Conservation (phyloP, 2,113 vertebrate species). For the Athene noctua region DNA sequence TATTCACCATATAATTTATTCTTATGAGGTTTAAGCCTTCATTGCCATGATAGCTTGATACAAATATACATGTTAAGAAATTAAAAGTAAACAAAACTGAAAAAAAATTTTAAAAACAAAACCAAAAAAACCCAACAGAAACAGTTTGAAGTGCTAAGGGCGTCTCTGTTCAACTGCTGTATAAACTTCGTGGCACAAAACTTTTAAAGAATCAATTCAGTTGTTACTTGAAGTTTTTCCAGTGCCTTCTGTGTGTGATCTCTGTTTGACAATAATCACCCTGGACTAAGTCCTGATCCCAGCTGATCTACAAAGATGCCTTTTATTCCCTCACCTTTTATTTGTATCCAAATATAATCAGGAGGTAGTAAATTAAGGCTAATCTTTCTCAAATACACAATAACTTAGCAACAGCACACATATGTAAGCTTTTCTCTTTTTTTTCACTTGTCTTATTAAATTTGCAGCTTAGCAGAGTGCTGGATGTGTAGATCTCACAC, state of each 20-base stretch:
- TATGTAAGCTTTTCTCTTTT: background rate
- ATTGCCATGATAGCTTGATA: background rate
- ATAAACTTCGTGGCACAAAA: background rate
- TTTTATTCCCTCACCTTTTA: background rate
- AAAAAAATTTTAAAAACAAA: too few relatives aligned
- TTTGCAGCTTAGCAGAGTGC: constrained; percentile 30
- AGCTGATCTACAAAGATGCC: background rate
- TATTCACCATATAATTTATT: background rate
- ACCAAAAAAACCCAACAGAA: background rate
- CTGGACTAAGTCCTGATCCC: background rate
- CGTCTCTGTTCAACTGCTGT: background rate
- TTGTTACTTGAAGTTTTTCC: background rate
- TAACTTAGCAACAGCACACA: background rate
- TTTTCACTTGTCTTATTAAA: constrained; percentile 13
- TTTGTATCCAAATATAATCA: background rate
- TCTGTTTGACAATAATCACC: background rate
- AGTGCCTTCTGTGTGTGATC: background rate
- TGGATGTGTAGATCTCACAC: constrained; percentile 9
- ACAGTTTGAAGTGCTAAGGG: background rate
- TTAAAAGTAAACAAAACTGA: background rate
- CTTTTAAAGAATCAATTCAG: background rate
- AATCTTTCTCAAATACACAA: background rate
- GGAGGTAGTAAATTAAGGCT: background rate
- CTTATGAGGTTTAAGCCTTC: background rate
- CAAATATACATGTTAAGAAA: background rate